Evolutionary conservation across 2,888 invertebrate genomes (phyloP).

Genomic region (Catocala sponsa): DNA sequence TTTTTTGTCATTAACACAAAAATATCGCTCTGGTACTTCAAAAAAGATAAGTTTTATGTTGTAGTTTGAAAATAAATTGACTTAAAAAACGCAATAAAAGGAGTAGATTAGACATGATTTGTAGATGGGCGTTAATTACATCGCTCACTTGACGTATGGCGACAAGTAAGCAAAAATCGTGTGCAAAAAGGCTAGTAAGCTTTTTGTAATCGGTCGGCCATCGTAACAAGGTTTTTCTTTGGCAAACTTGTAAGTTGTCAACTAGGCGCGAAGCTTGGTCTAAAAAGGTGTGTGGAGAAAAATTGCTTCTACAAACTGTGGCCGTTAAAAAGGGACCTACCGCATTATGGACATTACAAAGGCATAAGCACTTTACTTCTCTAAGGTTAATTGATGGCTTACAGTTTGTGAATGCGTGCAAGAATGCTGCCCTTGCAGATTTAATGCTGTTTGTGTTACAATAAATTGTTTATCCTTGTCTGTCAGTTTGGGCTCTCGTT

Average conservation of each 20-base stretch:
- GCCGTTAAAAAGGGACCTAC: conserved; percentile 52
- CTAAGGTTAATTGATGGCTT: conserved; percentile 76
- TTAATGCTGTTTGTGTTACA: conserved; percentile 66
- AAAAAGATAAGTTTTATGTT: conserved; percentile 18
- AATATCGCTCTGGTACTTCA: conserved; percentile 19
- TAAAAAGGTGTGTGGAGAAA: conserved; percentile 31
- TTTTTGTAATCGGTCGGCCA: conserved; percentile 17
- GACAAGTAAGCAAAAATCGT: conserved; percentile 26
- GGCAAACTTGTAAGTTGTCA: conserved; percentile 21
- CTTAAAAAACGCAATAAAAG: background rate
- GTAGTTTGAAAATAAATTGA: conserved; percentile 23
- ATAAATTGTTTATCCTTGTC: conserved; percentile 64
- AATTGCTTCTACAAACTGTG: conserved; percentile 18
- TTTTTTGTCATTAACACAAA: conserved; percentile 44
- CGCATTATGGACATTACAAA: conserved; percentile 60
- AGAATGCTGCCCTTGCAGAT: conserved; percentile 80
- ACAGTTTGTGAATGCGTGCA: conserved; percentile 74
- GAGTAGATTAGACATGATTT: conserved; percentile 21
- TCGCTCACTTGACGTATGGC: conserved; percentile 13
- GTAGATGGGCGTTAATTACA: conserved; percentile 15
- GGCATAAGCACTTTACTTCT: conserved; percentile 56
- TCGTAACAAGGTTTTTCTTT: conserved; percentile 28
- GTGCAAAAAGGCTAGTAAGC: conserved; percentile 30
- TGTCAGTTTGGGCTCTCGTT: conserved; percentile 45
- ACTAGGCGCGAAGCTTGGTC: conserved; percentile 19